phyloP scores from a whole-genome alignment of 2,113 vertebrate genomes.

The Chionodraco myersi region DNA sequence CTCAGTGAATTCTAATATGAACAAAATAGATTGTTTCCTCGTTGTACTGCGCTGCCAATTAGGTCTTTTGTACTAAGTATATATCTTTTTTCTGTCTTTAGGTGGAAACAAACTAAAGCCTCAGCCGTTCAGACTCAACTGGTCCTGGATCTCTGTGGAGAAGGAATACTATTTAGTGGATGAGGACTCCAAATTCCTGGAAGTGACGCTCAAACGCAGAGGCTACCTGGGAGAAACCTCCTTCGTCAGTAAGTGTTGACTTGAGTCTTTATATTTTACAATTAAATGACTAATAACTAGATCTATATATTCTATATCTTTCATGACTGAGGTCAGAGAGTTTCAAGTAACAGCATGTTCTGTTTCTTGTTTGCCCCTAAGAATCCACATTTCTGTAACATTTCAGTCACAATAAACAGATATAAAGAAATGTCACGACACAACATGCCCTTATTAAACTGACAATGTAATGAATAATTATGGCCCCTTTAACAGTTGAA shows the following conservation, averaged over 20 bases:
- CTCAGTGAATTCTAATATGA: conserved; percentile 45
- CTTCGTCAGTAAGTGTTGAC: conserved; percentile 86
- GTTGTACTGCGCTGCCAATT: conserved; percentile 9
- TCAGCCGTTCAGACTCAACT: conserved; percentile 87
- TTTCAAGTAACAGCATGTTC: not conserved
- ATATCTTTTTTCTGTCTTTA: conserved; percentile 59
- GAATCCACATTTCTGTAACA: not conserved
- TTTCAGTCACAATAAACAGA: not conserved
- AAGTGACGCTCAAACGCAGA: conserved; percentile 85
- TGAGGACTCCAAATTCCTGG: conserved; percentile 87
- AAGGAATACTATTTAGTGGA: conserved; percentile 86
- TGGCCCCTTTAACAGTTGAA: conserved; percentile 34
- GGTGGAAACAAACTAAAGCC: conserved; percentile 86
- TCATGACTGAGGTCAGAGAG: no score
- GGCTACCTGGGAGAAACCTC: conserved; percentile 88
- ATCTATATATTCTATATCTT: not conserved
- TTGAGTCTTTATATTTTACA: not conserved
- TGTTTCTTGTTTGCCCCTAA: not conserved
- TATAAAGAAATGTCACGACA: conserved; percentile 5
- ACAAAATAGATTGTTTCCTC: conserved; percentile 37
- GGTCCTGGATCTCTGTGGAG: conserved; percentile 92
- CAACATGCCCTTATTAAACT: conserved; percentile 53
- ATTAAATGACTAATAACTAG: not conserved
- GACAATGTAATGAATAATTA: conserved; percentile 46
- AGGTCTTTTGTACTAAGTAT: conserved; percentile 14